Conservation (phyloP, 2,888 invertebrate species). For the Pheosia tremula region DNA sequence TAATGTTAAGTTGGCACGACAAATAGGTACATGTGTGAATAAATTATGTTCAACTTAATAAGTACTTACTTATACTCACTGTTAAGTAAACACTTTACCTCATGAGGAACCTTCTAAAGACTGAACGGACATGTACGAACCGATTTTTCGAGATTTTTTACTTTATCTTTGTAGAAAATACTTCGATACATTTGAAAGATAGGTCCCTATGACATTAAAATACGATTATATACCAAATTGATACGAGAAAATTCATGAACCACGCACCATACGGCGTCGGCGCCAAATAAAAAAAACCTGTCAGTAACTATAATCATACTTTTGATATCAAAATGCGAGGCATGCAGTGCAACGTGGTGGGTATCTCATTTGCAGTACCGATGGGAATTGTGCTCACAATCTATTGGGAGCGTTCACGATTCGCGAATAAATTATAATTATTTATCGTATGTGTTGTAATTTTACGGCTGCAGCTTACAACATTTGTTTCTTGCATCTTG, state of each 20-base stretch:
- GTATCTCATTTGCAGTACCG: constrained; percentile 5
- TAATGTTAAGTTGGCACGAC: background rate
- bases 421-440: constrained; percentile 4
- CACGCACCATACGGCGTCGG: no score
- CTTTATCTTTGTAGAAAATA: no score
- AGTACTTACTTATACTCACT: background rate
- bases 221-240: no score
- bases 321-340: background rate
- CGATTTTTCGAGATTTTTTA: no score
- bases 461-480: background rate
- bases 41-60: background rate
- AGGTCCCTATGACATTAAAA: no score
- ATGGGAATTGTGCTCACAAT: constrained; percentile 7
- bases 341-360: background rate
- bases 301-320: no score
- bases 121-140: background rate
- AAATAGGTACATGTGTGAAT: background rate
- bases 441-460: background rate
- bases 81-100: background rate
- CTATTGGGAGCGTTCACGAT: constrained; percentile 7
- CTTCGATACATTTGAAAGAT: no score
- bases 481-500: no score
- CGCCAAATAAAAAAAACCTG: no score
- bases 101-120: background rate
- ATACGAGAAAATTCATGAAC: no score